Evolutionary conservation across 2,113 vertebrate species (phyloP).

Genomic region (Barnardius zonarius): DNA sequence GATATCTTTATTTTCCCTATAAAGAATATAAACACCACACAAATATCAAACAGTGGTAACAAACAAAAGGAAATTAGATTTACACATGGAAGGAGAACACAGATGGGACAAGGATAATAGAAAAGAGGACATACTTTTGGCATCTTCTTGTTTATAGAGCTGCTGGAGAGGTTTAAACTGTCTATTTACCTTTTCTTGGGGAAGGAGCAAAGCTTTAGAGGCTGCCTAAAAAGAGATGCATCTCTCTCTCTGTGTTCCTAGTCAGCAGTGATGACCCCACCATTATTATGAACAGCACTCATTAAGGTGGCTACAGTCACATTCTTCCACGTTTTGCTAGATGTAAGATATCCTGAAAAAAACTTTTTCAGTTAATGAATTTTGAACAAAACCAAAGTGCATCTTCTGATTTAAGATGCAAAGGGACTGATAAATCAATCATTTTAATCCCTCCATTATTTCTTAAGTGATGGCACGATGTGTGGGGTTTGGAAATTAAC

Average conservation of each 20-base stretch:
- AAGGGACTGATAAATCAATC: background rate
- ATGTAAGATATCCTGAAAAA: background rate
- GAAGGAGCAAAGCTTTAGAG: background rate
- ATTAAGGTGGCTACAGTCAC: background rate
- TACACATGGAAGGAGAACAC: background rate
- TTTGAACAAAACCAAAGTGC: background rate
- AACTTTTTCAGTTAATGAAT: background rate
- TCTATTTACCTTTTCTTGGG: background rate
- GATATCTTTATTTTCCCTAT: background rate
- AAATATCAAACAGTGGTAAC: background rate
- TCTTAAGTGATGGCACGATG: background rate
- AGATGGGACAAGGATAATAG: background rate
- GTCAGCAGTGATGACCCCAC: background rate
- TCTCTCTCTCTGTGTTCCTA: background rate
- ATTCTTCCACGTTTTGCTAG: background rate
- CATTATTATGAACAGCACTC: rapidly evolving
- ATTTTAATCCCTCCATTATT: background rate
- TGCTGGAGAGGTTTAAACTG: background rate
- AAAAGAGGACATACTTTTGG: background rate
- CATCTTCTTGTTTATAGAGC: background rate
- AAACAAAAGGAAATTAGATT: background rate
- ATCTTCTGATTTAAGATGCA: background rate
- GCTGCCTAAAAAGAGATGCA: background rate
- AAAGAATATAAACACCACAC: background rate
- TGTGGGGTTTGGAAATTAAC: background rate